These are phyloP conservation scores for Lacerta bilineata DNA, from an alignment of 2,797 vertebrate species.

Conservation along the genomic window DNA sequence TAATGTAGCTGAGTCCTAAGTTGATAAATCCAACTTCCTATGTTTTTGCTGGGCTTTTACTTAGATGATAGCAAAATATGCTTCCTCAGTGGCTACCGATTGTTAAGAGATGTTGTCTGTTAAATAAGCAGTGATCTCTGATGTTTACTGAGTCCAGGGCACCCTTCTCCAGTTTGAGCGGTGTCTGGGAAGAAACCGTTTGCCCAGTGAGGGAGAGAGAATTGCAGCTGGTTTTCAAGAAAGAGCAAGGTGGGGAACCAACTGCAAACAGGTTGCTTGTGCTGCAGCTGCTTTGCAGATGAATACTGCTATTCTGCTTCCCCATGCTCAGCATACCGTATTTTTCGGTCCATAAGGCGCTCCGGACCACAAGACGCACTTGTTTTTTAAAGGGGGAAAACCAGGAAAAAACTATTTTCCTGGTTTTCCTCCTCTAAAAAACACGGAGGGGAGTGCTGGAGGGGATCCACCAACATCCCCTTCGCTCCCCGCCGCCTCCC, in stretches of 20 bases:
- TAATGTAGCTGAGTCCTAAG: too few species aligned
- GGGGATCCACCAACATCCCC: too few species aligned
- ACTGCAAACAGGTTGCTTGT: neutral
- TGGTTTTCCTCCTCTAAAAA: too few species aligned
- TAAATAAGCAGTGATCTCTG: neutral
- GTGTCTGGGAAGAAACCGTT: neutral
- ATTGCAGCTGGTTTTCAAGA: neutral
- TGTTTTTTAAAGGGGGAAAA: too few species aligned
- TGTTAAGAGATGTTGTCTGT: neutral
- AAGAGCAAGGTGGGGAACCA: neutral
- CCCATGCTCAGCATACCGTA: too few species aligned
- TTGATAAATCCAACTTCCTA: neutral
- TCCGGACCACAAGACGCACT: too few species aligned
- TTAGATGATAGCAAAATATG: neutral
- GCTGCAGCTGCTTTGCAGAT: neutral
- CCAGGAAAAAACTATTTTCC: too few species aligned
- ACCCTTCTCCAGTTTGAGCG: neutral
- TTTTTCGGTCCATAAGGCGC: too few species aligned
- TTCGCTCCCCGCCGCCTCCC: too few species aligned
- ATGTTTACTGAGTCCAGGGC: neutral
- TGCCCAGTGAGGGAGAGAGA: neutral
- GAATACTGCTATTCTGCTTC: neutral
- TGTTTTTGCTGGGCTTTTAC: neutral
- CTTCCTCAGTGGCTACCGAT: neutral
- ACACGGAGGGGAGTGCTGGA: too few species aligned